Evolutionary conservation across 2,113 vertebrate species (phyloP), one percentile per base, ranked within the genome.

Genomic region (Cynocephalus volans): DNA sequence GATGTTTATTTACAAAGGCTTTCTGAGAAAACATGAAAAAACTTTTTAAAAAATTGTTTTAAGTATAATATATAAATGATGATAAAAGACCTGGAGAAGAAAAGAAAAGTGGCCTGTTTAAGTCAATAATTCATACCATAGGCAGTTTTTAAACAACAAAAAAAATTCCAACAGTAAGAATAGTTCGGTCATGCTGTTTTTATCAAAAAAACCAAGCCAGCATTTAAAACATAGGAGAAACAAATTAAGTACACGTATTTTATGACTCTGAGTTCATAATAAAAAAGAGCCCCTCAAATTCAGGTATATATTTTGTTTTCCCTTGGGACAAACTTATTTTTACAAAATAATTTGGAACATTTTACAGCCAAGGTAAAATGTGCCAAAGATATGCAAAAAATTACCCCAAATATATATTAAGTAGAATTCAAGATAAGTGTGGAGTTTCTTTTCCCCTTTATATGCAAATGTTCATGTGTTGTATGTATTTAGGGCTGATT

Each of bases 281-380:
- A 77, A 86, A 88, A 92, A 56, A 72, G 4, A 84, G 3, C 12
- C 23, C 23, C n/a, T 90, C 5, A 8, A 72, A 48, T 64, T 56
- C 31, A 92, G 17, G 1, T 52, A 60, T 56, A 14, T 60, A 73
- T 79, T 95, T 95, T 88, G 13, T 58, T 90, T 86, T 94, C 45
- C 52, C 3, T 31, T 36, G 23, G 7, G 2, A 89, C 62, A 89
- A 83, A n/a, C 21, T 48, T 85, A 77, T 36, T 79, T 86, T 94
- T 60, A 50, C 87, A 87, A 80, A 8, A 90, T 58, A 54, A 87
- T 65, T 80, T 93, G 65, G 17, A 11, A 93, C 15, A 92, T 76
- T 73, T 60, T 83, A 52, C 6, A 36, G 33, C 33, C 19, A 69
- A 64, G 1, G 17, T 50, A 86, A 97, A 60, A n/a, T 67, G 86